Conservation (phyloP, 2,113 vertebrate species). For the Macaca mulatta region DNA sequence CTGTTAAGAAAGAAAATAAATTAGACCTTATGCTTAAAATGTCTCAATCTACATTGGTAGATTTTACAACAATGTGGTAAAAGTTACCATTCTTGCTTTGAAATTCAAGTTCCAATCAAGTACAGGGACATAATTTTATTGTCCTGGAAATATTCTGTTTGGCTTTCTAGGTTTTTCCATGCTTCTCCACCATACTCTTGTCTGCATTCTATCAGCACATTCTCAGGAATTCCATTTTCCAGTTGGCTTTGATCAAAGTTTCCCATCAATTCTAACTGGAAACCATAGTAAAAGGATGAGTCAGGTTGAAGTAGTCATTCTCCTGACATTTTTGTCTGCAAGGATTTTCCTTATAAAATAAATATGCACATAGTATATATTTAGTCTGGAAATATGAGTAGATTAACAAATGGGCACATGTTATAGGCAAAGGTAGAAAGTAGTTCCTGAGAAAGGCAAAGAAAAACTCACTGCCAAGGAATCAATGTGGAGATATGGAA, state of each 20-base stretch:
- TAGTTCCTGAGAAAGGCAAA: not conserved
- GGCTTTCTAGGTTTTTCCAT: not conserved
- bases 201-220: not conserved
- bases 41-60: not conserved
- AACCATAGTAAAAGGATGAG: not conserved
- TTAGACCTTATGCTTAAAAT: not conserved
- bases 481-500: not conserved
- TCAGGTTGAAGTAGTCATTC: not conserved
- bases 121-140: not conserved
- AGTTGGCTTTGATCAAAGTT: not conserved
- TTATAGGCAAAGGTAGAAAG: not conserved
- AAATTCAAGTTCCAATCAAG: not conserved
- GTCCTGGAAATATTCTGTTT: not conserved
- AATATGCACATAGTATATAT: not conserved
- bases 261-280: not conserved
- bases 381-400: not conserved
- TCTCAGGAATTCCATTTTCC: not conserved
- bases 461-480: not conserved
- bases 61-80: not conserved
- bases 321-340: not conserved
- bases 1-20: not conserved
- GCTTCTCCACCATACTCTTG: not conserved
- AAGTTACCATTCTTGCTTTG: not conserved
- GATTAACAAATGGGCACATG: not conserved
- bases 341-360: not conserved